These are phyloP conservation scores for Anhinga rufa DNA, from an alignment of 2,113 vertebrate species.

Conservation along the genomic window DNA sequence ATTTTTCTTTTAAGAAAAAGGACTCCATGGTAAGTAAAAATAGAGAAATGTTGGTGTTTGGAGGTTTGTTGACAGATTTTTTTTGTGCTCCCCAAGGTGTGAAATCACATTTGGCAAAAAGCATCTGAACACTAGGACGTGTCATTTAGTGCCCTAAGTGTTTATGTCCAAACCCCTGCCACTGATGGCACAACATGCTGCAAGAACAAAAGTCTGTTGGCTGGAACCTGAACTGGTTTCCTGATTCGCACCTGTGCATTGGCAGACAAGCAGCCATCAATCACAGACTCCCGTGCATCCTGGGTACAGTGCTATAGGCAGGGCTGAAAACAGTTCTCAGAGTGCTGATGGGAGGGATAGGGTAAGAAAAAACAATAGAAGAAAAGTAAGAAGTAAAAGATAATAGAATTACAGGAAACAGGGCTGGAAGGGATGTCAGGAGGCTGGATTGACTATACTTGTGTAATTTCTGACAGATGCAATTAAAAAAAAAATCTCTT, in stretches of 20 bases:
- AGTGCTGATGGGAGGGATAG: not conserved
- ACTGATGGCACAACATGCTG: not conserved
- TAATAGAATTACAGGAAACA: not conserved
- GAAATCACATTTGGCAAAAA: slow-evolving; percentile 30
- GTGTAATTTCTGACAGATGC: not conserved
- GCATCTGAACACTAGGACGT: not conserved
- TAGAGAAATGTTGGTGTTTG: not conserved
- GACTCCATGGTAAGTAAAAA: not conserved
- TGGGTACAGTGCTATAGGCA: not conserved
- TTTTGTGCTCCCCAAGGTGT: not conserved
- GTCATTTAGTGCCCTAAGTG: not conserved
- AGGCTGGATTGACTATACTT: not conserved
- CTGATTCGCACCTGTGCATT: not conserved
- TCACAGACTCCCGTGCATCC: not conserved
- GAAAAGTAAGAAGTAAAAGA: not conserved
- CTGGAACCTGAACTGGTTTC: not conserved
- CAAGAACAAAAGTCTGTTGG: slow-evolving; percentile 13
- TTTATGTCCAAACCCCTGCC: not conserved
- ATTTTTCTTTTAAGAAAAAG: not conserved
- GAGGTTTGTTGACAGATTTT: not conserved
- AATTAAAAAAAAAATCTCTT: not conserved
- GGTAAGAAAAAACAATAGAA: not conserved
- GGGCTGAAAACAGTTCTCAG: not conserved
- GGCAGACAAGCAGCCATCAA: slow-evolving; percentile 13
- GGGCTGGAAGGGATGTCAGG: not conserved